Evolutionary conservation across 2,888 invertebrate species (phyloP).

Genomic region (Thelaira solivaga): DNA sequence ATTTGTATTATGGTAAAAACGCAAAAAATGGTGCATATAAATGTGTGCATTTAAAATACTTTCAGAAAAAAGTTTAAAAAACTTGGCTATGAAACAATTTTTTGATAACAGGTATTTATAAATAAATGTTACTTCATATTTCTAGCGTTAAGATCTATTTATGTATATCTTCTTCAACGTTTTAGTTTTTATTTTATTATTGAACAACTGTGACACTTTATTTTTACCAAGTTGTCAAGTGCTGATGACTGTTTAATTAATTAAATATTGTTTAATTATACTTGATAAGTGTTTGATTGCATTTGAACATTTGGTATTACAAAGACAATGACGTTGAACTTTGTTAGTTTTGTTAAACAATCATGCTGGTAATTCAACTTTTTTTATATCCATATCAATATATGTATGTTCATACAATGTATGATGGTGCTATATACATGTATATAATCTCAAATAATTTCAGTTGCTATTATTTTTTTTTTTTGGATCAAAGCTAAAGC

Average conservation of each 20-base stretch:
- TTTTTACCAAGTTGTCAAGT: background rate
- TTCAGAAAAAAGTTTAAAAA: constrained; percentile 39
- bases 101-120: constrained; percentile 20
- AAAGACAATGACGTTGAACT: constrained; percentile 56
- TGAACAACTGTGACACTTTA: constrained; percentile 33
- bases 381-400: constrained; percentile 26
- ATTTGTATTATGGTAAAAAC: constrained; percentile 23
- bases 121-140: constrained; percentile 42
- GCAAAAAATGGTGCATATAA: constrained; percentile 53
- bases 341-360: constrained; percentile 39
- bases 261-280: constrained; percentile 35
- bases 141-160: background rate
- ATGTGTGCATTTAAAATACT: constrained; percentile 32
- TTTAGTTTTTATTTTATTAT: constrained; percentile 2
- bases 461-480: too few relatives aligned
- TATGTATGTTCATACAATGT: too few relatives aligned
- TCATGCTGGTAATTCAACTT: constrained; percentile 43
- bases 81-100: constrained; percentile 51
- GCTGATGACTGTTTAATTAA: constrained; percentile 11
- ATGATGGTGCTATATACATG: too few relatives aligned
- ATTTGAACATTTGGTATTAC: constrained; percentile 12
- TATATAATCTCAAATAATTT: too few relatives aligned
- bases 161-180: background rate
- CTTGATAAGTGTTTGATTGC: constrained; percentile 33
- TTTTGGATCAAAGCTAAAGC: too few relatives aligned